These are phyloP conservation scores for Apostichopus leukothele DNA, from an alignment of 53 echinoderm and acorn worm species.

Conservation along the genomic window DNA sequence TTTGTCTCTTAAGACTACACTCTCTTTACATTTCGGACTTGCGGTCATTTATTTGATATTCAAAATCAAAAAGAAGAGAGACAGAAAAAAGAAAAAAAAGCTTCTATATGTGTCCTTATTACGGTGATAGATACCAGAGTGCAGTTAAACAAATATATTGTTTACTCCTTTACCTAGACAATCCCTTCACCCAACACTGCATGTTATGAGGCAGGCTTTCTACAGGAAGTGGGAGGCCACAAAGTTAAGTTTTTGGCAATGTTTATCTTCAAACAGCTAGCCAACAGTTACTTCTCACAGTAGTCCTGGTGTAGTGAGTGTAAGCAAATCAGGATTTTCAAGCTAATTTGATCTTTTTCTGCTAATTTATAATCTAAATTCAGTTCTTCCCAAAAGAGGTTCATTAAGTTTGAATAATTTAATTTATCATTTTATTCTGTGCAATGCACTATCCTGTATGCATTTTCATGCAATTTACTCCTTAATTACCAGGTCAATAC, in stretches of 20 bases:
- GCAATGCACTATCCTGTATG: too few relatives aligned
- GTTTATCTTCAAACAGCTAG: background rate
- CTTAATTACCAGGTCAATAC: too few relatives aligned
- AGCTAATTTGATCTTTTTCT: too few relatives aligned
- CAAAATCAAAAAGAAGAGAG: background rate
- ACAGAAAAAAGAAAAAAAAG: background rate
- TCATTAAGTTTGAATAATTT: too few relatives aligned
- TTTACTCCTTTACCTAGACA: background rate
- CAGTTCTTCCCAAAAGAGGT: too few relatives aligned
- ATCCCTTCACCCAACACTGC: background rate
- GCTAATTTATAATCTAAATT: too few relatives aligned
- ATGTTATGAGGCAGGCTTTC: background rate
- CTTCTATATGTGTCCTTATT: background rate
- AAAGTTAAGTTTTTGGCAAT: background rate
- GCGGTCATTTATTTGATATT: conserved; percentile 38
- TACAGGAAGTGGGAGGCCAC: background rate
- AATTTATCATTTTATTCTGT: too few relatives aligned
- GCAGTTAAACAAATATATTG: background rate
- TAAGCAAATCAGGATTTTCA: too few relatives aligned
- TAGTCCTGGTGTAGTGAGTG: background rate
- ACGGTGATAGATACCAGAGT: background rate
- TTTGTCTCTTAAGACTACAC: background rate
- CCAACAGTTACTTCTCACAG: background rate
- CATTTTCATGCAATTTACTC: too few relatives aligned
- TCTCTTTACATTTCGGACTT: conserved; percentile 19